Evolutionary conservation across 2,113 vertebrate genomes (phyloP).

Genomic region (Regulus satrapa): DNA sequence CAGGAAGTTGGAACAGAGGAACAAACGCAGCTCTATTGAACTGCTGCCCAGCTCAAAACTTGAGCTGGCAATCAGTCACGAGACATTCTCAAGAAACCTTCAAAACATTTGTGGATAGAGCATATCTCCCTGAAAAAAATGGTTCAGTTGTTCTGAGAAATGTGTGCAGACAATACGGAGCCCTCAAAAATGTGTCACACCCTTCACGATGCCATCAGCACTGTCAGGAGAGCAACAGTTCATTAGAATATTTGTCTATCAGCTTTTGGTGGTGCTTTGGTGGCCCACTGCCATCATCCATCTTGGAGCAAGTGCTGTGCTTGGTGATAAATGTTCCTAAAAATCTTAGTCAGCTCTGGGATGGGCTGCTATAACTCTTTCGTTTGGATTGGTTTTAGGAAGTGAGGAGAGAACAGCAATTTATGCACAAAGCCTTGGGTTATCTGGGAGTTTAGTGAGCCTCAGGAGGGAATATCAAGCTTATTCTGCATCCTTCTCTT

Average conservation of each 20-base stretch:
- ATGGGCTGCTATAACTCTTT: background rate
- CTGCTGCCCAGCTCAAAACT: background rate
- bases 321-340: background rate
- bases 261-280: slow-evolving; percentile 6
- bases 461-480: background rate
- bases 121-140: background rate
- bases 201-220: slow-evolving; percentile 40
- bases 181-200: slow-evolving; percentile 35
- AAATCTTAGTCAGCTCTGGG: background rate
- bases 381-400: background rate
- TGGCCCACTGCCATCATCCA: slow-evolving; percentile 29
- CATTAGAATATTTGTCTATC: slow-evolving; percentile 53
- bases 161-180: slow-evolving; percentile 50
- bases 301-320: background rate
- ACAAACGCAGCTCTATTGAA: background rate
- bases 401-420: background rate
- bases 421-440: background rate
- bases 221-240: slow-evolving; percentile 44
- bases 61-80: background rate
- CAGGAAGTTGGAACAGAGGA: slow-evolving; percentile 18
- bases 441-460: background rate
- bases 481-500: background rate
- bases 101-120: slow-evolving; percentile 61
- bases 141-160: slow-evolving; percentile 22
- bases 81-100: slow-evolving; percentile 41